These are phyloP conservation scores for Tipula confusa DNA, from an alignment of 2,888 invertebrate species.

Conservation along the genomic window DNA sequence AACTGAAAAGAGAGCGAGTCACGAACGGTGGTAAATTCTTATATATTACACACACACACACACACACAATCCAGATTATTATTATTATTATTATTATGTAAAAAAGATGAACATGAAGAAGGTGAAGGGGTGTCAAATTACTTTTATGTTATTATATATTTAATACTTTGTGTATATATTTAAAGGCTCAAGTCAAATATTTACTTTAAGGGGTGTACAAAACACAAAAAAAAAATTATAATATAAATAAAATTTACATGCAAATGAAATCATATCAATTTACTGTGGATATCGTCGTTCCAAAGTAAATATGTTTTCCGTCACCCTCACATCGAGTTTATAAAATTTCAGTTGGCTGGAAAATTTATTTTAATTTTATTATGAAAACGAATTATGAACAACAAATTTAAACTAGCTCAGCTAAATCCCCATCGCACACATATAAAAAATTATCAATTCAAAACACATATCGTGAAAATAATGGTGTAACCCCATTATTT, in stretches of 20 bases:
- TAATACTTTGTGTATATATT: not conserved
- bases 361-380: slow-evolving; percentile 8
- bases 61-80: slow-evolving; percentile 14
- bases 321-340: slow-evolving; percentile 25
- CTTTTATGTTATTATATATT: not conserved
- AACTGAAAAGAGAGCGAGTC: not conserved
- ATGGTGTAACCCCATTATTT: not conserved
- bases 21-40: slow-evolving; percentile 12
- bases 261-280: slow-evolving; percentile 30
- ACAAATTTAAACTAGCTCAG: not conserved
- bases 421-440: not conserved
- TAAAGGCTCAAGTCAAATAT: not conserved
- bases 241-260: no score
- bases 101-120: slow-evolving; percentile 7
- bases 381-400: no score
- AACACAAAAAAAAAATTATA: not conserved
- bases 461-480: not conserved
- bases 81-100: not conserved
- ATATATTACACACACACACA: no score
- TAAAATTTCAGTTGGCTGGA: not conserved
- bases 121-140: slow-evolving; percentile 20
- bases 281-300: not conserved
- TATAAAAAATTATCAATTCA: not conserved
- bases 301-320: slow-evolving; percentile 13
- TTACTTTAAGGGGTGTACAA: not conserved